Conservation (phyloP, 2,888 invertebrate genomes). For the Podabrus alpinus region DNA sequence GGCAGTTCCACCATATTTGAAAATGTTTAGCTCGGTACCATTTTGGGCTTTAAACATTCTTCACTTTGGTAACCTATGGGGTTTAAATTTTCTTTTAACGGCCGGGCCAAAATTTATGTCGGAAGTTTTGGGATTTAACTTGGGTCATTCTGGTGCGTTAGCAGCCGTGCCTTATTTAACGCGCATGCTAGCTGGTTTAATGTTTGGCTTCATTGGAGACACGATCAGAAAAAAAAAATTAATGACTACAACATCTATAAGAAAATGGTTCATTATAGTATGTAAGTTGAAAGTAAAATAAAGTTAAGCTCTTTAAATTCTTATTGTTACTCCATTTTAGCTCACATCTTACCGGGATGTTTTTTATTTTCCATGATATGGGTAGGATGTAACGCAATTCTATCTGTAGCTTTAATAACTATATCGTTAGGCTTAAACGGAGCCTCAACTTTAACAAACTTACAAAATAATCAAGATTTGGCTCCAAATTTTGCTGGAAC, state of each 20-base stretch:
- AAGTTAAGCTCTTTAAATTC: background rate
- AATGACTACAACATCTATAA: conserved; percentile 61
- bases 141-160: conserved; percentile 71
- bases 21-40: conserved; percentile 67
- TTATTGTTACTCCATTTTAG: conserved; percentile 40
- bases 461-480: conserved; percentile 66
- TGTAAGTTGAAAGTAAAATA: conserved; percentile 54
- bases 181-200: conserved; percentile 68
- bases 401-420: conserved; percentile 68
- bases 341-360: conserved; percentile 58
- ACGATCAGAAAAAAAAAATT: conserved; percentile 58
- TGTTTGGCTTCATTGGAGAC: conserved; percentile 74
- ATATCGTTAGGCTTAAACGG: conserved; percentile 67
- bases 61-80: conserved; percentile 79
- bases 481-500: conserved; percentile 76
- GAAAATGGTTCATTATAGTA: conserved; percentile 69
- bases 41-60: conserved; percentile 69
- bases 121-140: conserved; percentile 71
- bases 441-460: conserved; percentile 52
- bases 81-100: conserved; percentile 75
- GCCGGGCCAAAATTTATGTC: conserved; percentile 77
- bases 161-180: conserved; percentile 74
- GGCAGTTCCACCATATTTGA: conserved; percentile 68
- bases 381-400: conserved; percentile 65
- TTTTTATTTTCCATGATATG: conserved; percentile 60